Evolutionary conservation across 2,888 invertebrate genomes (phyloP), one percentile per base, ranked within the genome.

Genomic region (Halictus ligatus): DNA sequence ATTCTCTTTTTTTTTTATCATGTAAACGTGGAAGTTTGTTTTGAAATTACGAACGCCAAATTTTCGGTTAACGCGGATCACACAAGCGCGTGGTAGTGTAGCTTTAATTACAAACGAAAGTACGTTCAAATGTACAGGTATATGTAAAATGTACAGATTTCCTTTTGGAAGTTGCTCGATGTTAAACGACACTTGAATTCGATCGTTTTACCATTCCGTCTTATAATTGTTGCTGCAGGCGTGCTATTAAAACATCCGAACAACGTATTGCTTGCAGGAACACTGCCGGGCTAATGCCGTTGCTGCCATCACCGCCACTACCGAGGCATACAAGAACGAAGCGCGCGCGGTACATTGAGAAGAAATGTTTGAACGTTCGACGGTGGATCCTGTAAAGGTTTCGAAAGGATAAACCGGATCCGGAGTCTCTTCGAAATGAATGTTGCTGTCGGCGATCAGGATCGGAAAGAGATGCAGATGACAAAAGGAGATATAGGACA

Each of bases 391-490:
- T 25, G 40, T 25, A 46, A 64, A 35, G 58, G 50, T 43, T 58
- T 75, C 25, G 64, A 64, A 58, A 76, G 58, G 29, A 67, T 48
- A n/a, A 74, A 72, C 64, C 67, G 29, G n/a, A 72, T 43, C 60
- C 35, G 21, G 25, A 40, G 40, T 80, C 75, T 67, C 29, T 48
- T 48, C 71, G 43, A 60, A 25, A 69, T 35, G 73, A 79, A 78
- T 67, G 54, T 81, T 72, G 40, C 48, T 67, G 73, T 54, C 58
- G 35, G 64, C 43, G 75, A 69, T 64, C 81, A 35, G 80, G 78
- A 87, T 89, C 82, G 82, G 54, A 86, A 78, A 58, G 69, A 85
- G 73, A 79, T 46, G 48, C 43, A 80, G 79, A 15, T 78, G 50
- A 75, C 21, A 75, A 43, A 25, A 73, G 43, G 60, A 21, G 58